Evolutionary conservation across 35 echinoderm and acorn worm genomes (phyloP).

Genomic region (Ptychodera flava): DNA sequence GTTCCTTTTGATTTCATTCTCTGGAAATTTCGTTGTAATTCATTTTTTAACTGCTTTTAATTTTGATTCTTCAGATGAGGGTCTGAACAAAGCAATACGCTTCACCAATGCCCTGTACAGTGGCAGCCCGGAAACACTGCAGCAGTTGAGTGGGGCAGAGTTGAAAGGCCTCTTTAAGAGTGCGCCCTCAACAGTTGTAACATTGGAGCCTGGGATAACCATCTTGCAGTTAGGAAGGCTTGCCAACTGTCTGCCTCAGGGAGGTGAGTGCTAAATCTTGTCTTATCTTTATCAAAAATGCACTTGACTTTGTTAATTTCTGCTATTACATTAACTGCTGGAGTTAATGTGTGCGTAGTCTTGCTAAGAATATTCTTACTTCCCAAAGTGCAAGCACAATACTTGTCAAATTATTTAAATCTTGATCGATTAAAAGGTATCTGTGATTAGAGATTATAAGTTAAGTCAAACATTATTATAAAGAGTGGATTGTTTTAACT

Average conservation of each 20-base stretch:
- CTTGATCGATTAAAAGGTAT: no score
- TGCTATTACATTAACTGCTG: background rate
- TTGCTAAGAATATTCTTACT: no score
- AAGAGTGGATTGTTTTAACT: no score
- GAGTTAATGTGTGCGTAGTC: no score
- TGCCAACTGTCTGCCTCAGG: slow-evolving; percentile 53
- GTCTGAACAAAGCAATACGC: slow-evolving; percentile 56
- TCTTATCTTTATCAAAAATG: background rate
- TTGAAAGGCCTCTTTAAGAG: slow-evolving; percentile 50
- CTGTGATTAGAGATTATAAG: no score
- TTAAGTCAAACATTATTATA: no score
- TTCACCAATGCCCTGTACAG: slow-evolving; percentile 73
- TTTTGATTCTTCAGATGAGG: slow-evolving; percentile 54
- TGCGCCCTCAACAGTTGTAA: slow-evolving; percentile 27
- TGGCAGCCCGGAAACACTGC: slow-evolving; percentile 36
- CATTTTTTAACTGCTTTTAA: background rate
- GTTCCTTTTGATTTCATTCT: background rate
- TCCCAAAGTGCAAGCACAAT: no score
- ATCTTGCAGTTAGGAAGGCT: slow-evolving; percentile 47
- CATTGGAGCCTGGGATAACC: slow-evolving; percentile 64
- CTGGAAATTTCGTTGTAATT: background rate
- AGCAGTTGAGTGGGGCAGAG: slow-evolving; percentile 38
- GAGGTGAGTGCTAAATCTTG: slow-evolving; percentile 49
- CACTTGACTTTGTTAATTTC: background rate
- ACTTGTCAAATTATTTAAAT: no score